Evolutionary conservation across 2,888 invertebrate species (phyloP), one percentile per base, ranked within the genome.

Genomic region (Horisme vitalbata): DNA sequence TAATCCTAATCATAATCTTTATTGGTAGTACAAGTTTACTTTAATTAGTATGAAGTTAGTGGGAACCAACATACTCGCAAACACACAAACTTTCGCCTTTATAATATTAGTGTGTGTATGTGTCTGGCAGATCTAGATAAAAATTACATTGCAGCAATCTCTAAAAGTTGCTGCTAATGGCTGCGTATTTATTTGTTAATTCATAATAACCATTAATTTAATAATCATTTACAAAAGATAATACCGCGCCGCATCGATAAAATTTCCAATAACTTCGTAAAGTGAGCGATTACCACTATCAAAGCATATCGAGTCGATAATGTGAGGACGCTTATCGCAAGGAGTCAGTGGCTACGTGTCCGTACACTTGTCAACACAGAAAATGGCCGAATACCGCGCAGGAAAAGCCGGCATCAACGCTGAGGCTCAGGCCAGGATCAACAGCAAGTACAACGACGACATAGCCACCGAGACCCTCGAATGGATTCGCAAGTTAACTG

Each of bases 371-470:
- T 70, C 59, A 82, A 77, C 83, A 87, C 76, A 65, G 58, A 79
- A 75, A 60, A 89, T 89, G 89, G 87, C 84, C 26, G 88, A 89
- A 39, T 78, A 83, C 57, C 83, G 89, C 54, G 89, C 89, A 62
- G 84, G 79, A 4, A 89, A 89, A 67, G 82, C 89, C 63, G 89
- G 89, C 67, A 87, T 89, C 76, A 89, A 89, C 71, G 89, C 88
- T 51, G 83, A 88, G 55, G 89, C 89, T 8, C 89, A 89, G 61
- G 82, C 83, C 23, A 75, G 75, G 95, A 97, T 99, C 71, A 95
- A 97, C 81, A 96, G 97, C 83, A 99, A 99, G 90, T 99, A 99
- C 91, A 99, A 96, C 82, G 95, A 96, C 65, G 95, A 96, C 61
- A 92, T 97, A 65, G 99, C 99, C 7, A 93, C 93, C 52, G 98